These are phyloP conservation scores for Ostrea edulis DNA, from an alignment of 1,140 invertebrate species.

Conservation along the genomic window DNA sequence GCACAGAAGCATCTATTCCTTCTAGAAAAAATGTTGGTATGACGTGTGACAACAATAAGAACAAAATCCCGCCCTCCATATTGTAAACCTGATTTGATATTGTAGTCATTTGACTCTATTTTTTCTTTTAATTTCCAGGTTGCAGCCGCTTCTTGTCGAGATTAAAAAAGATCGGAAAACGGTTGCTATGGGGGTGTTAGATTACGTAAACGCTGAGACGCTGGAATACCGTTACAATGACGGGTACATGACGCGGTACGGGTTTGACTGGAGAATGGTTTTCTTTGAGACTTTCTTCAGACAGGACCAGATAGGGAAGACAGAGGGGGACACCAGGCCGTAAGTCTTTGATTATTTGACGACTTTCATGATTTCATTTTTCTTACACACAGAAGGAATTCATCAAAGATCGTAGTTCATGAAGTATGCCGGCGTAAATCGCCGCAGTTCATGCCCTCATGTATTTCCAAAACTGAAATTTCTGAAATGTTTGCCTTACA, in stretches of 20 bases:
- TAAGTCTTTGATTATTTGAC: conserved; percentile 50
- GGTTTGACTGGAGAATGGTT: conserved; percentile 73
- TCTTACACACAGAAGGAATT: too few species aligned
- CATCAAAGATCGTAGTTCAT: too few species aligned
- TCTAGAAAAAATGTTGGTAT: too few species aligned
- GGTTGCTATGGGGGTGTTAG: conserved; percentile 72
- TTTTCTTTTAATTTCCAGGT: conserved; percentile 80
- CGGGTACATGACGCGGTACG: conserved; percentile 73
- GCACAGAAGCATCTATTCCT: too few species aligned
- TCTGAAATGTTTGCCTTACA: conserved; percentile 45
- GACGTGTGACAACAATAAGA: not conserved
- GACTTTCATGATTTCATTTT: too few species aligned
- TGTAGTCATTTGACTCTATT: not conserved
- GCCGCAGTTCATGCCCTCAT: too few species aligned
- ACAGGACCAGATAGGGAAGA: conserved; percentile 62
- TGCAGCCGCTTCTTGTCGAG: conserved; percentile 93
- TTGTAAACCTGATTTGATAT: not conserved
- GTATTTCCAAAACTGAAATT: too few species aligned
- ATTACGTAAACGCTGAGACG: conserved; percentile 71
- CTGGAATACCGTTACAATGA: conserved; percentile 71
- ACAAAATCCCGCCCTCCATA: not conserved
- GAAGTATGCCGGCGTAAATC: not conserved
- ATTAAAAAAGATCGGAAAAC: conserved; percentile 94
- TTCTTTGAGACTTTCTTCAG: conserved; percentile 75
- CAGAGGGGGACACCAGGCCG: conserved; percentile 64